Conservation (phyloP, 2,113 vertebrate species). For the Poeciliopsis turrubarensis region DNA sequence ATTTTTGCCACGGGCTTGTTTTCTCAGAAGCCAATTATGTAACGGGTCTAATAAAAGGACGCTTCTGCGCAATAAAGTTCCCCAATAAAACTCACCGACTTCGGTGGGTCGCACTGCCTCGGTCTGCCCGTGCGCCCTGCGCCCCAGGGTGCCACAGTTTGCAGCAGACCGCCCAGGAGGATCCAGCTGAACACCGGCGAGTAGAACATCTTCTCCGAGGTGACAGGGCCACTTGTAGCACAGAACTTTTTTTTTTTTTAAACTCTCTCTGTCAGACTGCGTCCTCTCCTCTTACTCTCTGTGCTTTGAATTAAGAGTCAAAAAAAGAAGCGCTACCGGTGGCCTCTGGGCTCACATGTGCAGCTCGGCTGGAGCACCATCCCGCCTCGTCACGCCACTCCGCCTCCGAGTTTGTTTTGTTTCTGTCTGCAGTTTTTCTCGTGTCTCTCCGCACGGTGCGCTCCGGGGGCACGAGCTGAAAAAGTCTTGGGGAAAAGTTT, state of each 20-base stretch:
- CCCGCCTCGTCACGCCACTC: conserved; percentile 54
- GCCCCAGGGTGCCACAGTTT: conserved; percentile 76
- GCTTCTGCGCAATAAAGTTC: background rate
- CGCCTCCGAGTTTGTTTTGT: conserved; percentile 5
- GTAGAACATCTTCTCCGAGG: conserved; percentile 72
- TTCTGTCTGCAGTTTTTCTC: conserved; percentile 14
- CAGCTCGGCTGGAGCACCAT: conserved; percentile 65
- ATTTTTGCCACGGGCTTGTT: background rate
- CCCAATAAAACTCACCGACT: conserved; percentile 77
- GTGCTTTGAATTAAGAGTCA: background rate
- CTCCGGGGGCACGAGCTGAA: conserved; percentile 36
- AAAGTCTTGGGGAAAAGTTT: conserved; percentile 60
- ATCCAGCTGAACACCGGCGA: conserved; percentile 75
- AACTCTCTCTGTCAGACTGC: background rate
- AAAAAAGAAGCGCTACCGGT: conserved; percentile 44
- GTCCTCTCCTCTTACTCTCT: conserved; percentile 12
- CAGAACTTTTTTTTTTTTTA: conserved; percentile 10
- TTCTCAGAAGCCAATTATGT: background rate
- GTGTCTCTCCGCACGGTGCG: conserved; percentile 23
- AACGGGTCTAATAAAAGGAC: too few relatives aligned
- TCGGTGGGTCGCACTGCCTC: conserved; percentile 79
- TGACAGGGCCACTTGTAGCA: conserved; percentile 48
- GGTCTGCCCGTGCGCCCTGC: conserved; percentile 67
- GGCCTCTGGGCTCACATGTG: conserved; percentile 71
- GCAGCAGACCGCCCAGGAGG: conserved; percentile 78